Base-by-base conservation (phyloP, 37 sponge, comb jelly and placozoan genomes). In the Trichoplax adhaerens region DNA sequence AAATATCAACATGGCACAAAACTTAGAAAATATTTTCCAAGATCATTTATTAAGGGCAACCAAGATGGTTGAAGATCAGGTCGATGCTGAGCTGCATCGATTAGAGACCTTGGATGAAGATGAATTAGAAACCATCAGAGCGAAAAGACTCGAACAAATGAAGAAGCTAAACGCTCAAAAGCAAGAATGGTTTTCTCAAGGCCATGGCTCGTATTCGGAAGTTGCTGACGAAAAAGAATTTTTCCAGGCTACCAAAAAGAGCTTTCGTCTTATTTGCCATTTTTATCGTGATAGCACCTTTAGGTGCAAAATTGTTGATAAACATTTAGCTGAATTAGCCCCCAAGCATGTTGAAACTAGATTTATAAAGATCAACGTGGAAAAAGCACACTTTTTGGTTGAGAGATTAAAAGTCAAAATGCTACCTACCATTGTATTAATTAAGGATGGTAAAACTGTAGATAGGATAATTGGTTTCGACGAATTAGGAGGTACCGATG, bases 381-480 rank as follows among this genome's bases (percentile, higher is more conserved):
- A 97, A 68, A 85, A 92, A 53, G 74, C 82, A 3, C 99, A 93
- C 0, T 97, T 97, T 73, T 83, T 97, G 3, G 77, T 82, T 57
- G 90, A 97, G 49, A 12, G 91, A 5, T 86, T 97, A 6, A 78
- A 79, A 48, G 84, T 97, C 51, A 78, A 81, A 47, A 78, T 97
- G n/a, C 72, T 97, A 8, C 99, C 99, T 0, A 91, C 99, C 53
- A 91, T 97, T 47, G 82, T 76, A 3, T 62, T 74, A 52, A 69
- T 88, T 12, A 73, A 93, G 49, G 84, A 92, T 48, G 79, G 77
- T 48, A 81, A 77, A 47, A 86, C 85, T 1, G 81, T 81, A 62
- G 99, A 91, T 74, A 83, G 77, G 52, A 86, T 97, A 51, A 84
- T 78, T 72, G 99, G 99, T 0, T 97, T 97, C 83, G 99, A 97